phyloP scores from a whole-genome alignment of 1,140 invertebrate genomes.

The Antheraea mylitta region DNA sequence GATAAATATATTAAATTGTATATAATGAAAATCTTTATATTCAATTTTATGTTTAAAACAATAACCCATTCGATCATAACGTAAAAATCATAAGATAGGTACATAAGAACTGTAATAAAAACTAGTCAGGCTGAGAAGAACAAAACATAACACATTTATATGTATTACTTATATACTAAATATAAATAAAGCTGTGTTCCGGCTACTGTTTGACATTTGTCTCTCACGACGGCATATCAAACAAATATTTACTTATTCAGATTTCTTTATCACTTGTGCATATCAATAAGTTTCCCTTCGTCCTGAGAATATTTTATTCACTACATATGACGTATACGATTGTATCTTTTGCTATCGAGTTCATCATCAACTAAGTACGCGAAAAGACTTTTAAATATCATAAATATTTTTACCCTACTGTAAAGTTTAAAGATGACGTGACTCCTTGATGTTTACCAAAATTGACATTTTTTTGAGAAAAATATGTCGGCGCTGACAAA shows the following conservation, averaged over 20 bases:
- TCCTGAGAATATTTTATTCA: not conserved
- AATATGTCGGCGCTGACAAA: no score
- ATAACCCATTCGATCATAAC: no score
- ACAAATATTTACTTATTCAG: not conserved
- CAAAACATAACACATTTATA: not conserved
- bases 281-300: conserved; percentile 3
- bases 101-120: not conserved
- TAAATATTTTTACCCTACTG: not conserved
- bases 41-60: no score
- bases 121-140: not conserved
- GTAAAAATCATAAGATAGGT: no score
- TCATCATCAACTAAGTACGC: not conserved
- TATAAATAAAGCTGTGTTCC: not conserved
- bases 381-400: not conserved
- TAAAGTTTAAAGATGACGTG: no score
- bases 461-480: no score
- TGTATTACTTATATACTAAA: not conserved
- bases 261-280: not conserved
- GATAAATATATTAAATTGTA: no score
- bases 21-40: no score
- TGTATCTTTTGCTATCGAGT: not conserved
- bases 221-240: conserved; percentile 4
- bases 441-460: no score
- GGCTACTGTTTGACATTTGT: not conserved
- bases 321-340: not conserved